Evolutionary conservation across 2,888 invertebrate genomes (phyloP).

Genomic region (Hipparchia semele): DNA sequence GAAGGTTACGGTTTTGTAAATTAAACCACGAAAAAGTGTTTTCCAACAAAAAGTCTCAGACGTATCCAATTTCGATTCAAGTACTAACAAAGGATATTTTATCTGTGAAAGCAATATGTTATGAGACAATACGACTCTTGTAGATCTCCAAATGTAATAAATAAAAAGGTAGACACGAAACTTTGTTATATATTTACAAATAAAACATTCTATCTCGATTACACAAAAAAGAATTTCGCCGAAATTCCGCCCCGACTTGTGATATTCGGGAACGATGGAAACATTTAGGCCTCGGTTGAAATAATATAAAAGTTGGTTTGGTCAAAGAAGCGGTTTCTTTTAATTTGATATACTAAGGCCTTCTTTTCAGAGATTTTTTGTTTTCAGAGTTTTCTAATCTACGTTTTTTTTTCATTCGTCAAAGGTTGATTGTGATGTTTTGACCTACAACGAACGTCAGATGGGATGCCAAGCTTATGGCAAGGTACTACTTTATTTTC

Average conservation of each 20-base stretch:
- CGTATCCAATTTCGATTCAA: slow-evolving; percentile 24
- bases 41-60: slow-evolving; percentile 11
- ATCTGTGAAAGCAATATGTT: slow-evolving; percentile 31
- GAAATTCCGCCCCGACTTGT: slow-evolving; percentile 41
- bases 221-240: slow-evolving; percentile 40
- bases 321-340: slow-evolving; percentile 12
- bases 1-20: no score
- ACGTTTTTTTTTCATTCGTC: not conserved
- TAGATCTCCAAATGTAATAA: slow-evolving; percentile 37
- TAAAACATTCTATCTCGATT: slow-evolving; percentile 41
- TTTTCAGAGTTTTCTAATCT: not conserved
- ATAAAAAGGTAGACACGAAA: slow-evolving; percentile 39
- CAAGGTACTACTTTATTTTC: not conserved
- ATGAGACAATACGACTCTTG: slow-evolving; percentile 34
- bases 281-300: slow-evolving; percentile 5
- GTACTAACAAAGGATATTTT: slow-evolving; percentile 23
- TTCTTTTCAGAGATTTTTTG: slow-evolving; percentile 1
- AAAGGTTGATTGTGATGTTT: not conserved
- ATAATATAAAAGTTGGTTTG: slow-evolving; percentile 12
- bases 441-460: not conserved
- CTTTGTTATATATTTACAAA: slow-evolving; percentile 43
- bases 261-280: slow-evolving; percentile 9
- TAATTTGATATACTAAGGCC: slow-evolving; percentile 7
- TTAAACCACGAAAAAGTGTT: slow-evolving; percentile 11
- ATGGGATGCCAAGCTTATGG: not conserved